Conservation (phyloP, 2,797 vertebrate genomes). For the Rhynchonycteris naso region DNA sequence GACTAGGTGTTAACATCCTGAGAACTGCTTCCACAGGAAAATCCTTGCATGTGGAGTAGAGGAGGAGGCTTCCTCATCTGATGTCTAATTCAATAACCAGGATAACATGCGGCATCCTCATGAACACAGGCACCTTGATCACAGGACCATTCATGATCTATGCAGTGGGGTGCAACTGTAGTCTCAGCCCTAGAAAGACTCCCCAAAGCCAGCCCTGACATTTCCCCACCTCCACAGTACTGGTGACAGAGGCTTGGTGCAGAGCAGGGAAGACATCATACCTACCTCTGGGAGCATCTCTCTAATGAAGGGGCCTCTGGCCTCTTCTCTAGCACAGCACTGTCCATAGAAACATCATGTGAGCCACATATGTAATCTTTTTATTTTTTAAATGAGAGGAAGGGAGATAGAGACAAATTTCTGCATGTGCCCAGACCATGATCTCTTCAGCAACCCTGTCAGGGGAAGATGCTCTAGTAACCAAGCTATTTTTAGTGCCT, state of each 20-base stretch:
- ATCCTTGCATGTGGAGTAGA: not conserved
- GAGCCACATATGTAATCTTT: not conserved
- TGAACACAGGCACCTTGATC: not conserved
- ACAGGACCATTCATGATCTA: not conserved
- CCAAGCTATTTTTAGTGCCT: too few relatives aligned
- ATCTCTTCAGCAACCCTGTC: too few relatives aligned
- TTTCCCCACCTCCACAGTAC: not conserved
- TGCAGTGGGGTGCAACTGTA: not conserved
- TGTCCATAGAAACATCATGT: not conserved
- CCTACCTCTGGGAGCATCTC: not conserved
- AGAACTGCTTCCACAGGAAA: not conserved
- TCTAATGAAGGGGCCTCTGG: not conserved
- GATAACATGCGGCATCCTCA: not conserved
- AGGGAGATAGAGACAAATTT: too few relatives aligned
- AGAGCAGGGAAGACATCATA: not conserved
- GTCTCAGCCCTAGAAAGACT: not conserved
- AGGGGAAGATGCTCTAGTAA: too few relatives aligned
- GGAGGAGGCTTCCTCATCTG: not conserved
- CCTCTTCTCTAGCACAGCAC: not conserved
- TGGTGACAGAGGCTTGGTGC: not conserved
- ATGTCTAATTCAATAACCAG: not conserved
- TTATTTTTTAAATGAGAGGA: too few relatives aligned
- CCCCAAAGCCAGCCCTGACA: not conserved
- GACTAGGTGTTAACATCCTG: not conserved
- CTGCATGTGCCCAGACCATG: too few relatives aligned